Conservation (phyloP, 2,888 invertebrate genomes). For the Dasysyrphus albostriatus region DNA sequence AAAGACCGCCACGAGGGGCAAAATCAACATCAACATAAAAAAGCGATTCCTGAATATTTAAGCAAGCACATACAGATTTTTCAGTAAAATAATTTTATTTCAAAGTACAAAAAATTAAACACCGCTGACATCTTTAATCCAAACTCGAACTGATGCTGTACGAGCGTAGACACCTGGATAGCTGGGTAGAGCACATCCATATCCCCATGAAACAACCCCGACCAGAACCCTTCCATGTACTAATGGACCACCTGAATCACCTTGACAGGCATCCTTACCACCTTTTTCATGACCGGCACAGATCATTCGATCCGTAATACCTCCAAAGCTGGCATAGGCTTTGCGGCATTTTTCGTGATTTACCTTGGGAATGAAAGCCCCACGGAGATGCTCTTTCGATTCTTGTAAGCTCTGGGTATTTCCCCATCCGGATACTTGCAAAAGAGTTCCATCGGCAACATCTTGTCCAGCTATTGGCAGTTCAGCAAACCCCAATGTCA, state of each 20-base stretch:
- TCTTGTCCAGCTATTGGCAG: slow-evolving; percentile 78
- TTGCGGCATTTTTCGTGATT: slow-evolving; percentile 78
- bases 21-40: slow-evolving; percentile 2
- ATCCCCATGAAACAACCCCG: slow-evolving; percentile 82
- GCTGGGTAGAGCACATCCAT: slow-evolving; percentile 79
- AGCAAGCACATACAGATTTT: neutral
- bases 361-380: slow-evolving; percentile 79
- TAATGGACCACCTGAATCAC: slow-evolving; percentile 82
- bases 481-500: slow-evolving; percentile 77
- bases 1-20: slow-evolving; percentile 1
- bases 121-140: slow-evolving; percentile 70
- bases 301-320: slow-evolving; percentile 80
- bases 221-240: slow-evolving; percentile 76
- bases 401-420: slow-evolving; percentile 78
- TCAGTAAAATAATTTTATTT: slow-evolving; percentile 12
- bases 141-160: slow-evolving; percentile 79
- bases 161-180: slow-evolving; percentile 80
- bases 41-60: slow-evolving; percentile 35
- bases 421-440: slow-evolving; percentile 81
- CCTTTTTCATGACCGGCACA: slow-evolving; percentile 80
- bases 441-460: slow-evolving; percentile 78
- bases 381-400: slow-evolving; percentile 77
- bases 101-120: too few species aligned
- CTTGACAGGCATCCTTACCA: slow-evolving; percentile 81
- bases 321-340: slow-evolving; percentile 78